A percentile compares a stretch with the other conserved stretches of the same genome.
Evolutionary conservation across 2,797 vertebrate genomes (phyloP).

Genomic region (Acomys russatus): DNA sequence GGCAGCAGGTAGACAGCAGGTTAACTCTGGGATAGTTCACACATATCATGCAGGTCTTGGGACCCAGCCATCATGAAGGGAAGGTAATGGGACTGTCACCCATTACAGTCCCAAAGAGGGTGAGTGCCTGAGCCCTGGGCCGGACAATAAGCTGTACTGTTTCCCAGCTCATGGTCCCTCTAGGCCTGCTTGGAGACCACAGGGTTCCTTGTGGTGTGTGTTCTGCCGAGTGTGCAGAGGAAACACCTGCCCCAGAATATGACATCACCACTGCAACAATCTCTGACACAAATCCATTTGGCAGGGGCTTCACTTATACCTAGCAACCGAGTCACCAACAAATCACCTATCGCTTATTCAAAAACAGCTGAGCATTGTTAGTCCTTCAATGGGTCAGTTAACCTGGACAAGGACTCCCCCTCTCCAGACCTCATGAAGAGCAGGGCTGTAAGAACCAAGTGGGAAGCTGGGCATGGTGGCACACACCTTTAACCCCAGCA

Average conservation of each 20-base stretch:
- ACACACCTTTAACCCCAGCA: neutral
- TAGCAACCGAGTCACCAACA: neutral
- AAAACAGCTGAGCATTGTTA: neutral
- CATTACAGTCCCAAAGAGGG: neutral
- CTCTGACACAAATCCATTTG: conserved; percentile 32
- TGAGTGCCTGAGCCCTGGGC: neutral
- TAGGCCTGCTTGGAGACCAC: neutral
- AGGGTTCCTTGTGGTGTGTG: neutral
- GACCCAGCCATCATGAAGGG: neutral
- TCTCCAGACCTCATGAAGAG: neutral
- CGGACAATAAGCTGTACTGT: neutral
- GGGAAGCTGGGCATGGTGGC: neutral
- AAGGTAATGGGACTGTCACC: neutral
- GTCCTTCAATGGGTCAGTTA: neutral
- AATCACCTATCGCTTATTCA: neutral
- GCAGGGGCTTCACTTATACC: conserved; percentile 3
- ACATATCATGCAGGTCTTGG: neutral
- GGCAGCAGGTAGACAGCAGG: neutral
- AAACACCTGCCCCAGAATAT: conserved; percentile 76
- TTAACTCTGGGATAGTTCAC: neutral
- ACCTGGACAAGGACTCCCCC: neutral
- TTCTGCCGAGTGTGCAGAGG: neutral
- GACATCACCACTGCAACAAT: conserved; percentile 23
- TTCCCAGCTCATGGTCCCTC: neutral
- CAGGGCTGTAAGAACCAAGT: neutral